Evolutionary conservation across 2,888 invertebrate genomes (phyloP).

Genomic region (Nymphalis polychloros): DNA sequence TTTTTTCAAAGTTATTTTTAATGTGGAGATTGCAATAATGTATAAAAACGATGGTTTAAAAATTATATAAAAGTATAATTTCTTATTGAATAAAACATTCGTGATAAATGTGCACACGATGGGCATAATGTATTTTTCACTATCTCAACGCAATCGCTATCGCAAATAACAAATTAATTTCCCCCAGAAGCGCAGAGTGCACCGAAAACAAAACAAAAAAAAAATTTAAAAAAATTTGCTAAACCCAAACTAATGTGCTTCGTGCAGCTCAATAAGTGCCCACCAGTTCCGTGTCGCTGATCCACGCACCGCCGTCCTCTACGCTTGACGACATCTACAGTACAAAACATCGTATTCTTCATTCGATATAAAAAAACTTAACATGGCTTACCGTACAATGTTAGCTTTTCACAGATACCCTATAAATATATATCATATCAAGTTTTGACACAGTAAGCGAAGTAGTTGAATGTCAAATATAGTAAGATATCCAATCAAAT

Average conservation of each 20-base stretch:
- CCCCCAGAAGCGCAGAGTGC: conserved; percentile 20
- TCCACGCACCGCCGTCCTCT: conserved; percentile 73
- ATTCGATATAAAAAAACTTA: background rate
- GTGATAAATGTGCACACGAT: background rate
- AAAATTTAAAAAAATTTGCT: conserved; percentile 43
- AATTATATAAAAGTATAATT: no score
- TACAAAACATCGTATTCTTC: conserved; percentile 18
- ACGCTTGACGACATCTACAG: conserved; percentile 73
- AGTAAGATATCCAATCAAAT: no score
- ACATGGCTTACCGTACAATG: no score
- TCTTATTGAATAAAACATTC: no score
- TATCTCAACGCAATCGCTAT: background rate
- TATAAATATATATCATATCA: no score
- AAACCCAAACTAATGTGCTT: conserved; percentile 54
- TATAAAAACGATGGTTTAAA: no score
- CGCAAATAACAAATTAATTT: conserved; percentile 13
- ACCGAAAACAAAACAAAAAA: conserved; percentile 27
- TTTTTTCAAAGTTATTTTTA: no score
- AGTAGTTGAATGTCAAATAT: no score
- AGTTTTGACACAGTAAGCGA: no score
- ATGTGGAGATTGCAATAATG: background rate
- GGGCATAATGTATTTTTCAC: background rate
- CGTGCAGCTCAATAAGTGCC: conserved; percentile 59
- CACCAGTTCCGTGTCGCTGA: conserved; percentile 78
- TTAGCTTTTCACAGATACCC: no score